Evolutionary conservation across 1,140 invertebrate genomes (phyloP), one percentile per base, ranked within the genome.

Genomic region (Antheraea mylitta): DNA sequence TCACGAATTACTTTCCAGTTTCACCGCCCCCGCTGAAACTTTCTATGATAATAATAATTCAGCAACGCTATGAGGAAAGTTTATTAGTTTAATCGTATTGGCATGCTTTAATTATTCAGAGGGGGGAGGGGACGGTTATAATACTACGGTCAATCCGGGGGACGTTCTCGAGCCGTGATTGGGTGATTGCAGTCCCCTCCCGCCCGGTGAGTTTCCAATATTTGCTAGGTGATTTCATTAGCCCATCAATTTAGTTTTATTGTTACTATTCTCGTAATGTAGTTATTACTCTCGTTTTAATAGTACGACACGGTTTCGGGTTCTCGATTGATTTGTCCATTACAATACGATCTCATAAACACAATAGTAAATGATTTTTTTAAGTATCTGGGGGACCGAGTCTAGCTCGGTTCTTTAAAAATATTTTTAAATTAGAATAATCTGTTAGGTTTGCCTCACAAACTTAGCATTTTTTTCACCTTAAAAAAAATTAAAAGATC

Each of bases 11-110:
- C 87, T 91, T 89, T 89, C 84, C 79, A 79, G 84, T 86, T 82
- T 79, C 80, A 74, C 72, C 70, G 71, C 66, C 72, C 66, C 64
- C 22, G 22, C 30, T 22, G 71, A 82, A 91, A 89, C 73, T 90
- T 91, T 85, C 68, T 18, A 58, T 78, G 75, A 79, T 88, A 89
- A 91, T 91, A 89, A 91, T 91, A 91, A 91, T 86, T 90, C 76
- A 65, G 79, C 82, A 81, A 73, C 79, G 82, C 79, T 87, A 87
- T 85, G 86, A 87, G 80, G 82, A 87, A 90, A 91, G 84, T 91
- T 91, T 89, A 89, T 91, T 90, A 88, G 85, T 90, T 89, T 87
- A 89, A 89, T 89, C 87, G 81, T 68, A 84, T 78, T 87, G 83
- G 82, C 76, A 76, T 72, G 78, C 76, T 84, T 86, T 85, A 89